Base-by-base conservation (phyloP, 2,888 invertebrate genomes). In the Drosophila testacea region DNA sequence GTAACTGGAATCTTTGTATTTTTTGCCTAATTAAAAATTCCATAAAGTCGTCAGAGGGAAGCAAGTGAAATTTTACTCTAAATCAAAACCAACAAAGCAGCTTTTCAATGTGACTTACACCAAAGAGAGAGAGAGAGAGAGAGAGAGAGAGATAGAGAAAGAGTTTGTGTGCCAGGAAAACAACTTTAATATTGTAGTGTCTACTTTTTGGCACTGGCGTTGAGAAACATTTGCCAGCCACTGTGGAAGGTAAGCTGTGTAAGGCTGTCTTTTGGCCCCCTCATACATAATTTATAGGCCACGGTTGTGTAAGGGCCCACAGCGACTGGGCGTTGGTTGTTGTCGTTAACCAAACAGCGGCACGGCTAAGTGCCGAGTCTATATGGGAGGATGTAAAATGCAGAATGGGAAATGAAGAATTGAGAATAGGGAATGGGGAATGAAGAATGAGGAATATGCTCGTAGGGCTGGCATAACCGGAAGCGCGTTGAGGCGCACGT, bases 201-300 rank as follows among this genome's bases (percentile, higher is more conserved):
- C 74, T 77, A 73, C 74, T 72, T 80, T 78, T 72, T 50, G 88
- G 73, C 73, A 60, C 67, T 69, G 70, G 63, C 68, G 55, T 55
- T 68, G 63, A 75, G 51, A 55, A 69, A 77, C 73, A 73, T 84
- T 73, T 34, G 56, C 44, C 46, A 47, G 57, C 47, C 51, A 32
- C 46, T 63, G 67, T 28, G 36, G 52, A 59, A 61, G 66, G 63
- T 77, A 48, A 56, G 72, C 34, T 42, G 32, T 42, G 32, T 36
- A n/a, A 10, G 38, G 16, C 52, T 38, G 52, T 36, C 36, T 28
- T 69, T 69, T 70, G 55, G 52, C 63, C 59, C 69, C 50, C 79
- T 86, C 77, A 85, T 85, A 81, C 88, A 85, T 85, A 88, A 88
- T 85, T 85, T 77, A 85, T 85, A 59, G 67, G 69, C 73, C 75